Percentiles rank a stretch among this genome's conserved stretches.
Conservation (phyloP, 2,888 invertebrate species). For the Tenthredo mesomela region DNA sequence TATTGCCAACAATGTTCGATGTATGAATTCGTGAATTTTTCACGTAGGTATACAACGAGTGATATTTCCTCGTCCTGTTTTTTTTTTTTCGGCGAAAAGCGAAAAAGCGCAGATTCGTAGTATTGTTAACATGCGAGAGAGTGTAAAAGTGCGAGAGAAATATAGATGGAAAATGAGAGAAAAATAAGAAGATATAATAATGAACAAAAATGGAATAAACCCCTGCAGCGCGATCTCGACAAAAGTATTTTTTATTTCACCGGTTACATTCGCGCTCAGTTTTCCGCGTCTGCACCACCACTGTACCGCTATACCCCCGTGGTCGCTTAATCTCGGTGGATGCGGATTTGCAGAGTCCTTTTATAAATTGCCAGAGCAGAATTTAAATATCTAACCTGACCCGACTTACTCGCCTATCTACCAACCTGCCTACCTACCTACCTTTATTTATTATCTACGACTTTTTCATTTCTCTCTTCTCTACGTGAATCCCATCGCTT, state of each 20-base stretch:
- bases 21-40: not conserved
- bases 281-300: not conserved
- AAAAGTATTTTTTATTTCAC: conserved; percentile 5
- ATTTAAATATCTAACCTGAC: conserved; percentile 47
- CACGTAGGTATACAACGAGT: not conserved
- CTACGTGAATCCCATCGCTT: not conserved
- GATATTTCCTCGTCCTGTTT: not conserved
- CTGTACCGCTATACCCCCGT: not conserved
- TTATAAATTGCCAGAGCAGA: conserved; percentile 50
- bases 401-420: conserved; percentile 29
- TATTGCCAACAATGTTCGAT: not conserved
- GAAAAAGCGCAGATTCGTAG: not conserved
- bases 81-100: not conserved
- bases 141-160: not conserved
- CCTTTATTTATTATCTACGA: conserved; percentile 23
- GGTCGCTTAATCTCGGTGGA: conserved; percentile 46
- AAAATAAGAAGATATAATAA: not conserved
- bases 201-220: not conserved
- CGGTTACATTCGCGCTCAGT: conserved; percentile 17
- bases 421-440: not conserved
- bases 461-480: conserved; percentile 4
- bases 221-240: conserved; percentile 13
- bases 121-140: not conserved
- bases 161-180: not conserved
- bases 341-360: conserved; percentile 48